Evolutionary conservation across 2,113 vertebrate species (phyloP).

Genomic region (Morone chrysops): DNA sequence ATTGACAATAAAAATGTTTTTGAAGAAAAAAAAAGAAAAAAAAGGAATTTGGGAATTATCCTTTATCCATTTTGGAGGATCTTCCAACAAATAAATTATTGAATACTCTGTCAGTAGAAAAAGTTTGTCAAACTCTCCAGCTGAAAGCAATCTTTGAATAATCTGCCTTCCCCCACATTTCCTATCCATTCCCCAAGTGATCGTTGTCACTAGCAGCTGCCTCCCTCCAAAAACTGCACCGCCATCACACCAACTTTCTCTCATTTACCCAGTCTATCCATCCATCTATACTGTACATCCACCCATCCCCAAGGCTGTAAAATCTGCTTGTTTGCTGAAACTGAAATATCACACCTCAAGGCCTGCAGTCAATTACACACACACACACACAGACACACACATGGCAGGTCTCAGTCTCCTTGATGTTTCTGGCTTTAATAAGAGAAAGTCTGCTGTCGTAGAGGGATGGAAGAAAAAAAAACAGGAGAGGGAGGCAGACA

Average conservation of each 20-base stretch:
- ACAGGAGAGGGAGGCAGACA: constrained; percentile 29
- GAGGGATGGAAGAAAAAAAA: background rate
- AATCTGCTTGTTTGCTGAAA: constrained; percentile 64
- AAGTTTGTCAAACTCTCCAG: constrained; percentile 14
- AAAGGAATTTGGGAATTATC: too few species aligned
- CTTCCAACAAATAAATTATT: background rate
- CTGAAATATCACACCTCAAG: constrained; percentile 48
- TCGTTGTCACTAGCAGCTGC: constrained; percentile 52
- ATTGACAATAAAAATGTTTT: too few species aligned
- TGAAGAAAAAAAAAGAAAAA: too few species aligned
- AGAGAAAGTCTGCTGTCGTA: constrained; percentile 22
- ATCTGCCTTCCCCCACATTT: background rate
- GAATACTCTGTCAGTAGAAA: background rate
- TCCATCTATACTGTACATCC: background rate
- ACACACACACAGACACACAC: constrained; percentile 44
- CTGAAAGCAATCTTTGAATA: constrained; percentile 5
- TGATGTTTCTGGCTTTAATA: constrained; percentile 52
- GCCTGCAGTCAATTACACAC: constrained; percentile 33
- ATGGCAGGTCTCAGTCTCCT: constrained; percentile 59
- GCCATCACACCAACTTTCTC: constrained; percentile 21
- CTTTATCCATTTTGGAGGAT: background rate
- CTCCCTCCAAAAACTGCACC: constrained; percentile 1
- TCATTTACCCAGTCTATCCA: constrained; percentile 21
- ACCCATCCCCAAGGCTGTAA: constrained; percentile 32
- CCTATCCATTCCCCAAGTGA: constrained; percentile 55